Conservation (phyloP, 2,888 invertebrate genomes). For the Branchellion lobata region DNA sequence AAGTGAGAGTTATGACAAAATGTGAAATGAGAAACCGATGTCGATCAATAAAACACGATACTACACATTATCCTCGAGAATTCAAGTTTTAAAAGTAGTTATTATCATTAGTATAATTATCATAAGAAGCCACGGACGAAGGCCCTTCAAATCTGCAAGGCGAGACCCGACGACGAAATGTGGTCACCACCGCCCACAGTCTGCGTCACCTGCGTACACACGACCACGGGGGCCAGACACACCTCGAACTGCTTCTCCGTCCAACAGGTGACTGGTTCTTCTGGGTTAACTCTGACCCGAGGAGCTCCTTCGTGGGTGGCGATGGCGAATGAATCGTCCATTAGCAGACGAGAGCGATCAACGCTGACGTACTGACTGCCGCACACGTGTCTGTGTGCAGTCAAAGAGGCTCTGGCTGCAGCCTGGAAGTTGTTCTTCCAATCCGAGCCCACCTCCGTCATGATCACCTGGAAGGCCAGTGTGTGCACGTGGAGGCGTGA, state of each 20-base stretch:
- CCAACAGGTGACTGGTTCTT: slow-evolving; percentile 81
- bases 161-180: slow-evolving; percentile 82
- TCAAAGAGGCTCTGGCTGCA: slow-evolving; percentile 78
- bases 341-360: slow-evolving; percentile 69
- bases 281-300: slow-evolving; percentile 70
- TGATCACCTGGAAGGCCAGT: slow-evolving; percentile 80
- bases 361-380: slow-evolving; percentile 68
- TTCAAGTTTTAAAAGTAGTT: no score
- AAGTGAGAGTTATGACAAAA: no score
- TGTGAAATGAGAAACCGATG: no score
- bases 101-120: no score
- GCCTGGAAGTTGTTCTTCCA: slow-evolving; percentile 80
- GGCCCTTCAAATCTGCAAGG: slow-evolving; percentile 60
- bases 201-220: slow-evolving; percentile 77
- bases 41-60: no score
- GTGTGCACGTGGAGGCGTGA: slow-evolving; percentile 82
- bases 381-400: slow-evolving; percentile 80
- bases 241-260: slow-evolving; percentile 69
- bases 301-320: slow-evolving; percentile 56
- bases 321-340: slow-evolving; percentile 78
- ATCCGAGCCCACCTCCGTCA: slow-evolving; percentile 69
- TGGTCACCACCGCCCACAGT: slow-evolving; percentile 86
- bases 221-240: slow-evolving; percentile 80
- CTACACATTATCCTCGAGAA: no score
- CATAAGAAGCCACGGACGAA: no score